Evolutionary conservation across 1,140 invertebrate genomes (phyloP), one percentile per base, ranked within the genome.

Genomic region (Heliconius himera): DNA sequence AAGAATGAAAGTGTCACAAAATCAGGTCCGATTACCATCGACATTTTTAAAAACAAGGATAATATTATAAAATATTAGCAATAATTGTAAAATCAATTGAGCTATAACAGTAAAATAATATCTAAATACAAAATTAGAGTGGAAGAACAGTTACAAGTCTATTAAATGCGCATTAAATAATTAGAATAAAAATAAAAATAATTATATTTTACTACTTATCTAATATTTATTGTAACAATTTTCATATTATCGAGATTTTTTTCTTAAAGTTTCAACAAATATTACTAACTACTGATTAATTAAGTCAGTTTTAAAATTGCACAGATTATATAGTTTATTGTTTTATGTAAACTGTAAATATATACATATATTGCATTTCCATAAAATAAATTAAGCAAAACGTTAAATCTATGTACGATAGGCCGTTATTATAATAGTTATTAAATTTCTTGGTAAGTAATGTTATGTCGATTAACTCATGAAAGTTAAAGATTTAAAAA

Each of bases 131-230:
- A 66, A 66, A 66, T 66, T 41, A 70, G 22, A 46, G 16, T 76
- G 74, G 74, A 76, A 76, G 74, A 76, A 70, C 74, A 20, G 26
- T 76, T 41, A 76, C 66, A 20, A 70, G 60, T 70, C 56, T 76
- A 76, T 29, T 76, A 76, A 70, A 76, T 76, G 56, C 74, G 22
- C 38, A 66, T 16, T 29, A 46, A 49, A 76, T 29, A 76, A 70
- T 46, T 66, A 66, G 66, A 71, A 70, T 76, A 60, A 76, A 41
- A 13, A 46, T 46, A 46, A 51, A 20, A 66, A 66, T 76, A 26
- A 71, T 20, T 49, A 76, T 66, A 76, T 46, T 76, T 76, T 29
- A 76, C 74, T 76, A 76, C 74, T 76, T 76, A 49, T 41, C 46
- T 46, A 70, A 56, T 75, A 60, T 54, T 46, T 74, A 74, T 51